Percentiles rank a stretch among this genome's conserved stretches.
phyloP scores from a whole-genome alignment of 2,797 vertebrate species.

The Octomys mimax region DNA sequence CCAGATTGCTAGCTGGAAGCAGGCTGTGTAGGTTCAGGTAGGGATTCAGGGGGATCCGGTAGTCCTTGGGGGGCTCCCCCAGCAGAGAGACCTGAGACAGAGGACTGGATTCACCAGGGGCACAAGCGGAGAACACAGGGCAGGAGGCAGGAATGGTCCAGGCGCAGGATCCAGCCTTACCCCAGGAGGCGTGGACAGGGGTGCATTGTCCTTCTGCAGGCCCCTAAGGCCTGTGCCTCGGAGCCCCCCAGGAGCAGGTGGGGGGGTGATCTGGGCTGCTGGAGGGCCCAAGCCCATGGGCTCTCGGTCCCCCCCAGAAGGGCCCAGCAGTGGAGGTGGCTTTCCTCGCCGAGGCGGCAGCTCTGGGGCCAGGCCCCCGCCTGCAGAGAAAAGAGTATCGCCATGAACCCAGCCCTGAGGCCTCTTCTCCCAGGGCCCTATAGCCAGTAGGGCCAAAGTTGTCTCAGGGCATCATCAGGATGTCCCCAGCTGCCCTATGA shows the following conservation, averaged over 20 bases:
- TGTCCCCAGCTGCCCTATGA: background rate
- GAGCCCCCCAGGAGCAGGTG: slow-evolving; percentile 87
- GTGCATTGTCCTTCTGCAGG: slow-evolving; percentile 87
- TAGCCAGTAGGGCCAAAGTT: background rate
- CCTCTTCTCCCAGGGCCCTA: background rate
- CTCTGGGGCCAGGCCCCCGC: slow-evolving; percentile 89
- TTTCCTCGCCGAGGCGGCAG: slow-evolving; percentile 89
- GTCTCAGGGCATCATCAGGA: background rate
- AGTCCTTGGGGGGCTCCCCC: slow-evolving; percentile 94
- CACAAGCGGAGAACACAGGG: background rate
- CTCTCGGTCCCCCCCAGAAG: slow-evolving; percentile 90
- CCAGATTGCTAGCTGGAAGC: slow-evolving; percentile 85
- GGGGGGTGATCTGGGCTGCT: slow-evolving; percentile 87
- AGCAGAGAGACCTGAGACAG: slow-evolving; percentile 91
- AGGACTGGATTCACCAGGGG: background rate
- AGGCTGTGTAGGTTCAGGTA: slow-evolving; percentile 91
- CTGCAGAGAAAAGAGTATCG: slow-evolving; percentile 79
- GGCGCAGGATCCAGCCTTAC: slow-evolving; percentile 85
- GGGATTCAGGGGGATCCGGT: slow-evolving; percentile 90
- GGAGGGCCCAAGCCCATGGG: slow-evolving; percentile 86
- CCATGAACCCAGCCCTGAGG: background rate
- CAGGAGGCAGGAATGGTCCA: accelerated
- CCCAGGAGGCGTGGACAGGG: slow-evolving; percentile 88
- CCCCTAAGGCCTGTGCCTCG: slow-evolving; percentile 90
- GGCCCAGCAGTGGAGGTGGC: slow-evolving; percentile 85